Percentiles rank a stretch among this genome's conserved stretches.
phyloP scores from a whole-genome alignment of 2,888 invertebrate genomes.

The Cheilosia soror region DNA sequence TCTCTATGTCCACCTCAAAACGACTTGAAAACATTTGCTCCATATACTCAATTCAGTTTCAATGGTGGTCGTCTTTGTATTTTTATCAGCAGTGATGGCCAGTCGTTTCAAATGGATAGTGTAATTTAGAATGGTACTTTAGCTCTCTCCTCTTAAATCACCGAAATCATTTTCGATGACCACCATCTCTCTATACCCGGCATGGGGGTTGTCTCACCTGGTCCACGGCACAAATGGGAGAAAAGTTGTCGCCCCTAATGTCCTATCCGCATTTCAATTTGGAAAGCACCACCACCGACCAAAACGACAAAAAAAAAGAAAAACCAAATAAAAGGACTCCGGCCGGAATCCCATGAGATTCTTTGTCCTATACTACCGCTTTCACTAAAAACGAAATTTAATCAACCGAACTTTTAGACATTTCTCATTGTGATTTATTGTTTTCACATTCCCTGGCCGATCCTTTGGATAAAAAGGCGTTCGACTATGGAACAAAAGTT shows the following conservation, averaged over 20 bases:
- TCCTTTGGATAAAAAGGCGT: slow-evolving; percentile 50
- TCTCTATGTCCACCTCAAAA: too few relatives aligned
- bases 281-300: slow-evolving; percentile 49
- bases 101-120: slow-evolving; percentile 57
- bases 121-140: slow-evolving; percentile 48
- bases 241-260: slow-evolving; percentile 70
- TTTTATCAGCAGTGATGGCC: slow-evolving; percentile 1
- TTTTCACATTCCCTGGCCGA: slow-evolving; percentile 72
- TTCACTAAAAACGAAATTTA: slow-evolving; percentile 74
- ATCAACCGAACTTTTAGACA: slow-evolving; percentile 76
- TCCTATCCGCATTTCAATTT: slow-evolving; percentile 73
- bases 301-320: slow-evolving; percentile 6
- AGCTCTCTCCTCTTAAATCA: slow-evolving; percentile 39
- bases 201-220: slow-evolving; percentile 46
- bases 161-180: slow-evolving; percentile 61
- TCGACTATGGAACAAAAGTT: slow-evolving; percentile 66
- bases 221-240: slow-evolving; percentile 16
- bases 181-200: slow-evolving; percentile 5
- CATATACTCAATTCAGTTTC: background rate
- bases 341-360: slow-evolving; percentile 67
- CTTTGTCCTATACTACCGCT: slow-evolving; percentile 62
- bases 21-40: background rate
- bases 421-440: slow-evolving; percentile 75
- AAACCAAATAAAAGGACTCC: slow-evolving; percentile 62
- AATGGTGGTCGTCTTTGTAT: background rate